Conservation (phyloP, 2,113 vertebrate species). For the Bos taurus region ARS-UCD2.0 NC_037349.1:42990501-42991000, state of each 20-base stretch:
- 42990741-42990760: neutral
- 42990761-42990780: neutral
- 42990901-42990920: neutral
- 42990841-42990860: neutral
- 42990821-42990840: slow-evolving; percentile 35
- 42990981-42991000: neutral
- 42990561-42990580: neutral
- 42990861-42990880: neutral
- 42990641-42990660: neutral
- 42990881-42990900: neutral
- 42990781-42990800: neutral
- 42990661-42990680: neutral
- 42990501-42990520: neutral
- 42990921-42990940: slow-evolving; percentile 33
- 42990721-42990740: neutral
- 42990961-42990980: neutral
- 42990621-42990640: neutral
- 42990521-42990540: neutral
- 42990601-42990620: neutral
- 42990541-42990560: neutral
- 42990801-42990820: slow-evolving; percentile 24
- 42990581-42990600: neutral
- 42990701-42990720: neutral
- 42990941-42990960: neutral
- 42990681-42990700: neutral